Conservation (phyloP, 1,140 invertebrate genomes). For the Kradibia gibbosae region DNA sequence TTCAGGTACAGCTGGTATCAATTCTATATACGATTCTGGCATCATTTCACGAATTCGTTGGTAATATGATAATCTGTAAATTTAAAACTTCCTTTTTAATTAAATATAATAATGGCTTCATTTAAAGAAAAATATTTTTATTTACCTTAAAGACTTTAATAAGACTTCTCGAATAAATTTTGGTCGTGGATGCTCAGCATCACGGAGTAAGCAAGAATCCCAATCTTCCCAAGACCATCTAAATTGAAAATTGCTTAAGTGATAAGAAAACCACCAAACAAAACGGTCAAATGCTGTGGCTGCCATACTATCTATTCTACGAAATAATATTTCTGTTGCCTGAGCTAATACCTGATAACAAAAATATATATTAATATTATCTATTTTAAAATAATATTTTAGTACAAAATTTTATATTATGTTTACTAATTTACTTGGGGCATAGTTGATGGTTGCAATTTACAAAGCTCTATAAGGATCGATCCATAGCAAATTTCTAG, state of each 20-base stretch:
- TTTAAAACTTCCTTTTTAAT: slow-evolving; percentile 8
- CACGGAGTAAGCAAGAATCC: slow-evolving; percentile 87
- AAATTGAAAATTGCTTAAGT: slow-evolving; percentile 99
- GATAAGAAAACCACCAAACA: slow-evolving; percentile 98
- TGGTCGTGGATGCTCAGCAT: slow-evolving; percentile 93
- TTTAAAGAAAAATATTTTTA: not conserved
- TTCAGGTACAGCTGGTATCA: slow-evolving; percentile 86
- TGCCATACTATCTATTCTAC: slow-evolving; percentile 97
- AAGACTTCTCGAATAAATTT: slow-evolving; percentile 96
- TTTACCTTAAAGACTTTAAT: slow-evolving; percentile 88
- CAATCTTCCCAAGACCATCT: slow-evolving; percentile 99
- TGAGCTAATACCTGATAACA: slow-evolving; percentile 85
- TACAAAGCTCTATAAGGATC: slow-evolving; percentile 96
- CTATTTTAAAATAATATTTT: not conserved
- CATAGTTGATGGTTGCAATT: slow-evolving; percentile 96
- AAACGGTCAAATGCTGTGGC: slow-evolving; percentile 97
- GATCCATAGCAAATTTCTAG: slow-evolving; percentile 96
- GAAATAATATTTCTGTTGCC: slow-evolving; percentile 97
- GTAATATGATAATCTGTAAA: slow-evolving; percentile 92
- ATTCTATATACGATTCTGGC: slow-evolving; percentile 87
- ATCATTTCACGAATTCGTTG: slow-evolving; percentile 94
- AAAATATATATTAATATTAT: slow-evolving; percentile 10
- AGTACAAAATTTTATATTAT: slow-evolving; percentile 14
- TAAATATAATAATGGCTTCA: not conserved
- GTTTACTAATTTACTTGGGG: slow-evolving; percentile 83